Conservation (phyloP, 1,140 invertebrate species). For the Nasonia longicornis region DNA sequence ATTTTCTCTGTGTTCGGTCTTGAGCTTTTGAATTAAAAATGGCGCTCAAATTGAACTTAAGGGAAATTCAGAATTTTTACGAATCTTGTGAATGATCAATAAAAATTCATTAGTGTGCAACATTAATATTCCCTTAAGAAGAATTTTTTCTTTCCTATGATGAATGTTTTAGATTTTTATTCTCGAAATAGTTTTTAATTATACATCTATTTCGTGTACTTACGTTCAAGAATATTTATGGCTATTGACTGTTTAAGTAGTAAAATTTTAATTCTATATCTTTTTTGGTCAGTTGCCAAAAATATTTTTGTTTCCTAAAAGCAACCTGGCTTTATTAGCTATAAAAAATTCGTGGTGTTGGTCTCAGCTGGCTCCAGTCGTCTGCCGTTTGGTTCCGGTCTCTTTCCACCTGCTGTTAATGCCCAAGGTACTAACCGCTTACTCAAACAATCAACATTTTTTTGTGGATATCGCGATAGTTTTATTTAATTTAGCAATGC, state of each 20-base stretch:
- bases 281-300: neutral
- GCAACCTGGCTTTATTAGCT: neutral
- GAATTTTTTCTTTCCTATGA: neutral
- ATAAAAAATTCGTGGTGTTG: constrained; percentile 33
- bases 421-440: constrained; percentile 64
- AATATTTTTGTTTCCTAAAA: neutral
- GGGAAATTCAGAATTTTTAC: neutral
- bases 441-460: constrained; percentile 48
- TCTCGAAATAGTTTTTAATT: neutral
- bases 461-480: neutral
- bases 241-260: neutral
- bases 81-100: neutral
- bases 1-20: neutral
- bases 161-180: neutral
- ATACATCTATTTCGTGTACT: neutral
- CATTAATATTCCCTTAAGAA: constrained; percentile 3
- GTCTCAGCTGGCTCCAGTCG: constrained; percentile 65
- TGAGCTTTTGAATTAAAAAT: neutral
- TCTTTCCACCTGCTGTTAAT: constrained; percentile 64
- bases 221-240: no score
- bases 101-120: neutral
- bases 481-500: neutral
- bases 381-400: constrained; percentile 63
- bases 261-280: neutral
- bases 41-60: neutral